Evolutionary conservation across 1,140 invertebrate genomes (phyloP).

Genomic region (Nylanderia fulva): DNA sequence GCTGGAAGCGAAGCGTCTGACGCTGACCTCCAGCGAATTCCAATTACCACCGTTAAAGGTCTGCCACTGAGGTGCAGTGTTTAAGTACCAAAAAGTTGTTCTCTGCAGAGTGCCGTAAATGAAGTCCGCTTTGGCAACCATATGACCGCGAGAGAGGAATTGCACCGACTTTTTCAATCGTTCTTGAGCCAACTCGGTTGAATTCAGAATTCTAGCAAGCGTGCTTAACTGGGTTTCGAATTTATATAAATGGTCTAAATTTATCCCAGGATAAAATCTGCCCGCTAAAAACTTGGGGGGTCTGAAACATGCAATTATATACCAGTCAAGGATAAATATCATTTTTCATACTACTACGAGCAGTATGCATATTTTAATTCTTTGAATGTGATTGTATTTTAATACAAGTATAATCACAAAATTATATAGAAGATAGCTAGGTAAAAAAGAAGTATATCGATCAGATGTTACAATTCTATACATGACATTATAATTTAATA

Average conservation of each 20-base stretch:
- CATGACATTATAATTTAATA: no score
- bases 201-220: conserved; percentile 76
- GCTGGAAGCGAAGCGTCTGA: conserved; percentile 72
- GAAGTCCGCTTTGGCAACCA: conserved; percentile 85
- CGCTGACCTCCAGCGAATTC: conserved; percentile 74
- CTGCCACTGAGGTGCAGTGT: conserved; percentile 87
- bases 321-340: neutral
- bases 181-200: conserved; percentile 66
- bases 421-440: neutral
- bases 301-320: conserved; percentile 37
- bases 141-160: conserved; percentile 83
- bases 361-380: neutral
- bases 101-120: conserved; percentile 81
- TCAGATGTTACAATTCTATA: no score
- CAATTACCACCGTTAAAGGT: conserved; percentile 87
- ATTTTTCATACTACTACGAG: neutral
- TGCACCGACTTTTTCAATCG: conserved; percentile 75
- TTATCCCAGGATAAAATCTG: conserved; percentile 72
- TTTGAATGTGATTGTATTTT: neutral
- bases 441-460: no score
- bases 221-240: conserved; percentile 71
- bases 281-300: conserved; percentile 70
- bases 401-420: no score
- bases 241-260: conserved; percentile 76
- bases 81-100: conserved; percentile 86